Conservation (phyloP, 2,888 invertebrate genomes). For the Portevinia maculata region DNA sequence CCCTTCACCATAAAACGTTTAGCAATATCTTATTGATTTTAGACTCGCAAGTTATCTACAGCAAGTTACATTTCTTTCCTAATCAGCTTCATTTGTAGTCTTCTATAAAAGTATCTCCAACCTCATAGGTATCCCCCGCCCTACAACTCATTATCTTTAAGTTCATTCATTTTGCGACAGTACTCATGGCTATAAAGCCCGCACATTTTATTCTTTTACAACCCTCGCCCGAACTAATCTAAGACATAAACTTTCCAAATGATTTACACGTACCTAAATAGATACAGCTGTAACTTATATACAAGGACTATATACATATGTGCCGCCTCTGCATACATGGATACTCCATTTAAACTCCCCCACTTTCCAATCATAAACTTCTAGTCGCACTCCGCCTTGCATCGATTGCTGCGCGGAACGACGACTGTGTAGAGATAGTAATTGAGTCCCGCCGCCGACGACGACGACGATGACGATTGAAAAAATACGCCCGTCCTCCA, state of each 20-base stretch:
- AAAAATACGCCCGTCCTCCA: constrained; percentile 63
- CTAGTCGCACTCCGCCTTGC: constrained; percentile 55
- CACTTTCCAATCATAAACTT: constrained; percentile 66
- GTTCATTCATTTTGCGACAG: constrained; percentile 64
- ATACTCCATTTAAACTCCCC: constrained; percentile 62
- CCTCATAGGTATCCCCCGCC: constrained; percentile 11
- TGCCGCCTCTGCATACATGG: constrained; percentile 4
- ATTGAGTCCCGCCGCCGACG: constrained; percentile 62
- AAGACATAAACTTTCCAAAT: constrained; percentile 43
- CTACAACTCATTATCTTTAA: constrained; percentile 67
- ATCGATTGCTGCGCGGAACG: constrained; percentile 64
- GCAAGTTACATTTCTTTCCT: constrained; percentile 27
- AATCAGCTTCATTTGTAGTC: constrained; percentile 45
- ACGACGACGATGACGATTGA: constrained; percentile 36
- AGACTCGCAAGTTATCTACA: constrained; percentile 1
- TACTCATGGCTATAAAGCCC: constrained; percentile 24
- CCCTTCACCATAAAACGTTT: too few relatives aligned
- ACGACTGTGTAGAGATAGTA: constrained; percentile 59
- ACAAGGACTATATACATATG: constrained; percentile 22
- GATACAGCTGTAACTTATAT: constrained; percentile 32
- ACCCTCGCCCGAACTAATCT: constrained; percentile 8
- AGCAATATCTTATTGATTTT: too few relatives aligned
- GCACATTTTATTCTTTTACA: neutral
- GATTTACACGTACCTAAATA: constrained; percentile 28
- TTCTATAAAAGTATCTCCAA: constrained; percentile 32